Percentiles rank a stretch among this genome's conserved stretches.
These are phyloP conservation scores for Drosophila hawaiiensis DNA, from an alignment of 2,888 invertebrate species.

Conservation along the genomic window DNA sequence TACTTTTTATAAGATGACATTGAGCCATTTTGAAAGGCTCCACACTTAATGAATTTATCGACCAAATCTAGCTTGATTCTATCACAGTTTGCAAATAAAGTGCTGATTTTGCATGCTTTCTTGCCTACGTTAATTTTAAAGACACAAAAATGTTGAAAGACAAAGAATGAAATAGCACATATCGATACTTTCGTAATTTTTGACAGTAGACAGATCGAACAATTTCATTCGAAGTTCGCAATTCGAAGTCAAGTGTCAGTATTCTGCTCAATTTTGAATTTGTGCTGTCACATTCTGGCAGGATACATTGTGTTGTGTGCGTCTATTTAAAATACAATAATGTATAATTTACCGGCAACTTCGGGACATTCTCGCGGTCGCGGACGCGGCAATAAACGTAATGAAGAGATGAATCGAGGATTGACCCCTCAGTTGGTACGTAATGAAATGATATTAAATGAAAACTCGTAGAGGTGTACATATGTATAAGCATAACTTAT, in stretches of 20 bases:
- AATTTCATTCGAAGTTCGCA: background rate
- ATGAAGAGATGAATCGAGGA: slow-evolving; percentile 4
- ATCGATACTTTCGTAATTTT: background rate
- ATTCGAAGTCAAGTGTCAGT: background rate
- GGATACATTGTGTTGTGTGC: background rate
- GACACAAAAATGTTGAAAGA: background rate
- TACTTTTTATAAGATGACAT: background rate
- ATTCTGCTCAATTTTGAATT: background rate
- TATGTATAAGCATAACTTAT: background rate
- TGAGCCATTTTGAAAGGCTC: background rate
- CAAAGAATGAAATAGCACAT: no score
- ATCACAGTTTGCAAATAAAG: no score
- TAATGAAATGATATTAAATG: background rate
- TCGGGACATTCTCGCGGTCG: slow-evolving; percentile 54
- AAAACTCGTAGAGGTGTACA: background rate
- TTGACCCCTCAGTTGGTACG: slow-evolving; percentile 39
- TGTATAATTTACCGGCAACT: slow-evolving; percentile 44
- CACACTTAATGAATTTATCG: background rate
- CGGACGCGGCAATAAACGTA: slow-evolving; percentile 49
- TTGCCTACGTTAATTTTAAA: no score
- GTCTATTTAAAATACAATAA: background rate
- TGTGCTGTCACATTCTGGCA: background rate
- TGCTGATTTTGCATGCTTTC: no score
- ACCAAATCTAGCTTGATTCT: no score
- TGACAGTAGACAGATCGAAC: background rate